These are phyloP conservation scores for Archips xylosteana DNA, from an alignment of 2,888 invertebrate species.

Conservation along the genomic window DNA sequence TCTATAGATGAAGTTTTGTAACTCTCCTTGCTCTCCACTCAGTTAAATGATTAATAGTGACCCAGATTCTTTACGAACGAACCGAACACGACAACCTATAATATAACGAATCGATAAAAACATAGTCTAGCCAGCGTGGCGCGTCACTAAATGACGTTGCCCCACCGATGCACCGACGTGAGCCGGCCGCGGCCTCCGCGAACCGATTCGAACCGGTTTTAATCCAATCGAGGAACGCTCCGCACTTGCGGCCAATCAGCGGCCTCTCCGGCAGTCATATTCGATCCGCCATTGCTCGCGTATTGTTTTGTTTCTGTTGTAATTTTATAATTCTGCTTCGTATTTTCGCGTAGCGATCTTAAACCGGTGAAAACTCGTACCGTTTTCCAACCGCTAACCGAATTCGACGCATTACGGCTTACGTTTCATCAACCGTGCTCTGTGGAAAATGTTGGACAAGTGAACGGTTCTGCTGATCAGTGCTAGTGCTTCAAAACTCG, in stretches of 20 bases:
- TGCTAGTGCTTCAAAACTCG: constrained; percentile 50
- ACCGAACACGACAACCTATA: not conserved
- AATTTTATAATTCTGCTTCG: constrained; percentile 58
- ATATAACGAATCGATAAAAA: constrained; percentile 47
- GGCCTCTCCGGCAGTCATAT: constrained; percentile 70
- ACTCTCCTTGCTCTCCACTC: not conserved
- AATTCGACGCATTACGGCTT: constrained; percentile 4
- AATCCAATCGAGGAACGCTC: constrained; percentile 73
- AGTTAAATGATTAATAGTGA: not conserved
- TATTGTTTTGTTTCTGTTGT: constrained; percentile 53
- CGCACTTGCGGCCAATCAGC: constrained; percentile 78
- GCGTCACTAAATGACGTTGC: constrained; percentile 69
- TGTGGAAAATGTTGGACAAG: constrained; percentile 81
- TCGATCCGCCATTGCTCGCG: constrained; percentile 59
- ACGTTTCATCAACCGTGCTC: constrained; percentile 24
- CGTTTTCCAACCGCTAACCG: constrained; percentile 13
- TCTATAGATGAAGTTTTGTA: too few relatives aligned
- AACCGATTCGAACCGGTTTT: constrained; percentile 80
- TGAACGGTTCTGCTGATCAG: constrained; percentile 54
- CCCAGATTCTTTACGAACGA: not conserved
- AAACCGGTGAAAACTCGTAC: constrained; percentile 40
- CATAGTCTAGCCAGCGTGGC: constrained; percentile 47
- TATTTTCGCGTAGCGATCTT: constrained; percentile 44
- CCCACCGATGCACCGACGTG: constrained; percentile 68
- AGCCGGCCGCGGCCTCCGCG: constrained; percentile 76